Evolutionary conservation across 1,140 invertebrate genomes (phyloP).

Genomic region (Aporrectodea caliginosa): DNA sequence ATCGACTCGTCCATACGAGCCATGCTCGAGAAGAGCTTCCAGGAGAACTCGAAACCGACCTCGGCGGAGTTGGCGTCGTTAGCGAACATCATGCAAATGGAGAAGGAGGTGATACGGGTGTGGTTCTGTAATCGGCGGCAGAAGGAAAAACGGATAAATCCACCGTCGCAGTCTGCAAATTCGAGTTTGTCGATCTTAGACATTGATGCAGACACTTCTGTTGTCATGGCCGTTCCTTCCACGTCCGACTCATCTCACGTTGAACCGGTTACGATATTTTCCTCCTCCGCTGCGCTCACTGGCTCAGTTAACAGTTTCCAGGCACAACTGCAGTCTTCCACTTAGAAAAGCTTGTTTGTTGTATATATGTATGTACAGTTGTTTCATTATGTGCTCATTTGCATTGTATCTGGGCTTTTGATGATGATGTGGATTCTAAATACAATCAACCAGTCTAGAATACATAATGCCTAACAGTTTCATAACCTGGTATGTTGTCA

Average conservation of each 20-base stretch:
- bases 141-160: conserved; percentile 77
- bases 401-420: too few species aligned
- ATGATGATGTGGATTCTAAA: too few species aligned
- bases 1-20: conserved; percentile 91
- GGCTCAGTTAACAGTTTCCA: not conserved
- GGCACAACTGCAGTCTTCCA: not conserved
- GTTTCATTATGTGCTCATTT: too few species aligned
- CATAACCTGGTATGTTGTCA: too few species aligned
- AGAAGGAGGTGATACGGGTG: conserved; percentile 92
- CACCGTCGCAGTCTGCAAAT: conserved; percentile 5
- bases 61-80: conserved; percentile 90
- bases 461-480: too few species aligned
- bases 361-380: too few species aligned
- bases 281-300: not conserved
- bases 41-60: conserved; percentile 93
- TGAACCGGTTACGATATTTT: not conserved
- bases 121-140: conserved; percentile 95
- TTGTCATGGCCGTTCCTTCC: not conserved
- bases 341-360: not conserved
- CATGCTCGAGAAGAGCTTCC: conserved; percentile 88
- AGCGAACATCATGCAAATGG: conserved; percentile 90
- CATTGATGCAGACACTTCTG: not conserved
- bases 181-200: not conserved
- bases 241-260: not conserved
- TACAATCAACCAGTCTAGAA: too few species aligned